Conservation (phyloP, 2,113 vertebrate species). For the Dunckerocampus dactyliophorus region DNA sequence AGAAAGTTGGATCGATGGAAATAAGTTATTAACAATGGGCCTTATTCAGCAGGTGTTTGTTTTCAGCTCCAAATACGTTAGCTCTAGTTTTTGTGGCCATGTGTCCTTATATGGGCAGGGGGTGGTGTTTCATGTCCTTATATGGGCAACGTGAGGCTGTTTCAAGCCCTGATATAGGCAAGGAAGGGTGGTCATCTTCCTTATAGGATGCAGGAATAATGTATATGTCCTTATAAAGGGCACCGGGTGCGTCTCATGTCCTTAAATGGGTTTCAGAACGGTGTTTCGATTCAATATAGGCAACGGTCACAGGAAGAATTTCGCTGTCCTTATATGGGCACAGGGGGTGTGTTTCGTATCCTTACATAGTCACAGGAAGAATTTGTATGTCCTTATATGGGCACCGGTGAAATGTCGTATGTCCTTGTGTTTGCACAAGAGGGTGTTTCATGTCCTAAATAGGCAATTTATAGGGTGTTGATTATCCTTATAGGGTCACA, state of each 20-base stretch:
- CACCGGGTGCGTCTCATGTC: not conserved
- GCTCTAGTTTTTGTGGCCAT: not conserved
- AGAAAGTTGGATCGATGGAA: slow-evolving; percentile 15
- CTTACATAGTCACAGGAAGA: not conserved
- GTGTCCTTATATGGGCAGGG: not conserved
- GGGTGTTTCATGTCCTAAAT: no score
- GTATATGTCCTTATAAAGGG: no score
- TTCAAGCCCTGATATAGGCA: no score
- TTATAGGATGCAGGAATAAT: no score
- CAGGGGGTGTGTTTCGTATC: not conserved
- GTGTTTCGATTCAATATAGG: not conserved
- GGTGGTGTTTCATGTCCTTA: not conserved
- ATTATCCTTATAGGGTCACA: not conserved
- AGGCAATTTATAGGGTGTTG: not conserved
- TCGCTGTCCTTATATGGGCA: not conserved
- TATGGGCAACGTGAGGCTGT: not conserved
- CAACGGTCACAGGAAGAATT: not conserved
- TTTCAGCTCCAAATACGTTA: not conserved
- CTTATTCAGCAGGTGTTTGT: not conserved
- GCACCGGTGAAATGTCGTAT: not conserved
- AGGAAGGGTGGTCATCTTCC: no score
- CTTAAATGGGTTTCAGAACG: not conserved
- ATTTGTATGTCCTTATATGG: not conserved
- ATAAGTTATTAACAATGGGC: slow-evolving; percentile 25
- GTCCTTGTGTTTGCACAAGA: no score